Percentiles rank a stretch among this genome's conserved stretches.
Evolutionary conservation across 1,140 invertebrate species (phyloP).

Genomic region (Tetramorium alpestre): DNA sequence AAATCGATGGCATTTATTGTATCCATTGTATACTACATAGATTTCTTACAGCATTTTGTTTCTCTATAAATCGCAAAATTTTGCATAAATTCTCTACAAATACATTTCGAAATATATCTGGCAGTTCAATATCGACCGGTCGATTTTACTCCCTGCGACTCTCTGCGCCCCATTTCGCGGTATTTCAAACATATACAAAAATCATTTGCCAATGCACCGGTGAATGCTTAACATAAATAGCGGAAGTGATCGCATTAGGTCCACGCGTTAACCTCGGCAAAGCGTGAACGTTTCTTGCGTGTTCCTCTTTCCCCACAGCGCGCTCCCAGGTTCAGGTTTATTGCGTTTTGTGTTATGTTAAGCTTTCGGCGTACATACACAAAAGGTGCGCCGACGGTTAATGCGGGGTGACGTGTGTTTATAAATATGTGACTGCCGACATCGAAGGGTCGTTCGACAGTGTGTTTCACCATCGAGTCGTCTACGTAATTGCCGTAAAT

Average conservation of each 20-base stretch:
- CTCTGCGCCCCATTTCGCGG: not conserved
- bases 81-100: not conserved
- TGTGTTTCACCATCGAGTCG: conserved; percentile 60
- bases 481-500: conserved; percentile 48
- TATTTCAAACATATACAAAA: conserved; percentile 48
- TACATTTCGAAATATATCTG: not conserved
- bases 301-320: not conserved
- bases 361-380: conserved; percentile 62
- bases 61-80: not conserved
- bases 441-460: conserved; percentile 52
- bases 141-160: not conserved
- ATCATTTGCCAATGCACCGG: conserved; percentile 63
- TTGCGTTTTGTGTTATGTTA: conserved; percentile 64
- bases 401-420: conserved; percentile 75
- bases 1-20: not conserved
- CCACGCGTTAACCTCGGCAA: conserved; percentile 69
- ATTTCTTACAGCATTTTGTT: not conserved
- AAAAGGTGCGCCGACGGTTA: conserved; percentile 75
- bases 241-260: conserved; percentile 74
- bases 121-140: not conserved
- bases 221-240: conserved; percentile 72
- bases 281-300: conserved; percentile 62
- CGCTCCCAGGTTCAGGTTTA: conserved; percentile 65
- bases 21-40: not conserved
- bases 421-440: conserved; percentile 68